Evolutionary conservation across 1,140 invertebrate genomes (phyloP), one percentile per base, ranked within the genome.

Genomic region (Diprion similis): DNA sequence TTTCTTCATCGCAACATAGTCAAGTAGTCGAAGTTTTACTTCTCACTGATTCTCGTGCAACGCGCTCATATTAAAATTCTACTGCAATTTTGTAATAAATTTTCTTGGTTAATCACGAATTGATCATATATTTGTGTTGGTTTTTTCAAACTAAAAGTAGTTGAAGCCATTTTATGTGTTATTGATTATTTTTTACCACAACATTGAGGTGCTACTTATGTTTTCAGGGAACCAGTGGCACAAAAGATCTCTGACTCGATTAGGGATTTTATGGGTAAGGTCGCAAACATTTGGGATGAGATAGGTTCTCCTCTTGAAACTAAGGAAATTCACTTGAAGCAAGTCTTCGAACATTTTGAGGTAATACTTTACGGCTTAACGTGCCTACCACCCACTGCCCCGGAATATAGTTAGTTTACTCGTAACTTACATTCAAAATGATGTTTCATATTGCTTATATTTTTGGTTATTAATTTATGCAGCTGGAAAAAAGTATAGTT

Each of bases 221-320:
- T 59, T 59, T 59, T 59, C 9, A 59, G 51, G 51, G 51, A 59
- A 8, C 51, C 51, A 59, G 51, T 59, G 0, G 51, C 51, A 17
- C 11, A 59, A 17, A 59, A 13, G 51, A 59, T 59, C 11, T 15
- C 11, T 59, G 51, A 17, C 7, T 59, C 51, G 9, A 59, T 59
- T 59, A 59, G 51, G n/a, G 51, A 59, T 15, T 59, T 59, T 59
- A 13, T 59, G 11, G 11, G 6, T 17, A 59, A 9, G 11, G 51
- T 59, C 3, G 6, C 77, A 9, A 68, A 73, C n/a, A 75, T 75
- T 48, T 84, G 82, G 81, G 72, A 80, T 46, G 77, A 78, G 65
- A 77, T 80, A 51, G 82, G 82, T 15, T 76, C 73, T 6, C 73
- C 19, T 15, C 46, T 75, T 2, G 74, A 82, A 15, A 48, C 72